Evolutionary conservation across 2,888 invertebrate genomes (phyloP).

Genomic region (Acanthopleura granulata): DNA sequence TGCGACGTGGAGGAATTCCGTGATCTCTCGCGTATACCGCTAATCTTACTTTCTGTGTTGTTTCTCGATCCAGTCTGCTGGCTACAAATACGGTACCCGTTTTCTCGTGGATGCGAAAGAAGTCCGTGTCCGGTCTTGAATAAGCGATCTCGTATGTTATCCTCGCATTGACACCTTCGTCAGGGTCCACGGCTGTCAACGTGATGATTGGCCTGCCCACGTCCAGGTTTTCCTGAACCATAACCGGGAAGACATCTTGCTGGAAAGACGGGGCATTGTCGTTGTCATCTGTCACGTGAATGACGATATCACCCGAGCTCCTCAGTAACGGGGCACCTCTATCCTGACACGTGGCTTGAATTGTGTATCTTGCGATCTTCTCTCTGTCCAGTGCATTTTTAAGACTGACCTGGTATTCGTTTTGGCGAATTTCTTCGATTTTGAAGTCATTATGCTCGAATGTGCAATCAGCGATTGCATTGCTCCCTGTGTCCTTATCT

Average conservation of each 20-base stretch:
- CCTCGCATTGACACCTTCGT: slow-evolving; percentile 91
- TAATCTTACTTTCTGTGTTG: not conserved
- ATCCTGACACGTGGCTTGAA: slow-evolving; percentile 24
- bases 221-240: slow-evolving; percentile 2
- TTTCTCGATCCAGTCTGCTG: not conserved
- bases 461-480: slow-evolving; percentile 33
- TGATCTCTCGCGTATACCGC: slow-evolving; percentile 82
- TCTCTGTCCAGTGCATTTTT: slow-evolving; percentile 23
- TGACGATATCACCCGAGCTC: not conserved
- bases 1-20: slow-evolving; percentile 84
- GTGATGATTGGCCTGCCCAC: slow-evolving; percentile 12
- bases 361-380: slow-evolving; percentile 5
- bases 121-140: not conserved
- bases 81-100: not conserved
- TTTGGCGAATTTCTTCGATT: slow-evolving; percentile 19
- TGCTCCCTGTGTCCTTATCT: slow-evolving; percentile 51
- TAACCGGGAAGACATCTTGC: not conserved
- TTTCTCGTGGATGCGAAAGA: not conserved
- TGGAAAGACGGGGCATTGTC: slow-evolving; percentile 21
- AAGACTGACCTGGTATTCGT: slow-evolving; percentile 23
- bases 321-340: slow-evolving; percentile 18
- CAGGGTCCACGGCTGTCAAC: slow-evolving; percentile 78
- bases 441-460: slow-evolving; percentile 23
- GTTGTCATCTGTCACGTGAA: slow-evolving; percentile 20
- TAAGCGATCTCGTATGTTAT: slow-evolving; percentile 79